Evolutionary conservation across 2,888 invertebrate species (phyloP), one percentile per base, ranked within the genome.

Genomic region (Cylindroiulus punctatus): DNA sequence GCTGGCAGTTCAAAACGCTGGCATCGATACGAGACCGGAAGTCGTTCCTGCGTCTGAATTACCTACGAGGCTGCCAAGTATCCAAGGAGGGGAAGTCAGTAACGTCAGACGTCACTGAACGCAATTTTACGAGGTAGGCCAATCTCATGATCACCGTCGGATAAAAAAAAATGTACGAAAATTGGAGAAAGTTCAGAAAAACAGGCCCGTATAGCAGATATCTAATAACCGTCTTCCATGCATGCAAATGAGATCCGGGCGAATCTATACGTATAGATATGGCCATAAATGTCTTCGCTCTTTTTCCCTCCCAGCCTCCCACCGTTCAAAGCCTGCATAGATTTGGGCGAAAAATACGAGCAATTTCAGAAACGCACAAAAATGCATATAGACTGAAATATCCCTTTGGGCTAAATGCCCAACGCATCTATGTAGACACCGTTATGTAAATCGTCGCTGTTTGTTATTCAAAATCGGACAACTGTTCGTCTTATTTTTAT

Each of bases 101-200:
- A 44, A 44, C 44, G 44, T 12, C 44, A 44, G 14, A 44, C 44
- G 12, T 44, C 44, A 44, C 10, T 44, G 44, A 44, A 44, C 44
- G 44, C 44, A 52, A 52, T 52, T 52, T 52, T 52, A 52, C n/a
- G 52, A n/a, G 19, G 19, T 52, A n/a, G 52, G n/a, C 52, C 52
- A 52, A 52, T 52, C 52, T 52, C 52, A 52, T 52, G 52, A 52
- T 52, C 52, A 52, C 52, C 52, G n/a, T n/a, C 10, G 52, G 14
- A n/a, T 5, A 52, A 44, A n/a, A 52, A n/a, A n/a, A 52, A n/a
- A 52, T 52, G 5, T n/a, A 52, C n/a, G 52, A 52, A 52, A 52
- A 52, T 52, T 52, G 52, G 52, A 52, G n/a, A 52, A 52, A 52
- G 52, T 52, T 52, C 52, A 52, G 52, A 52, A 52, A 52, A 52